Conservation (phyloP, 2,113 vertebrate genomes). For the Alligator mississippiensis region DNA sequence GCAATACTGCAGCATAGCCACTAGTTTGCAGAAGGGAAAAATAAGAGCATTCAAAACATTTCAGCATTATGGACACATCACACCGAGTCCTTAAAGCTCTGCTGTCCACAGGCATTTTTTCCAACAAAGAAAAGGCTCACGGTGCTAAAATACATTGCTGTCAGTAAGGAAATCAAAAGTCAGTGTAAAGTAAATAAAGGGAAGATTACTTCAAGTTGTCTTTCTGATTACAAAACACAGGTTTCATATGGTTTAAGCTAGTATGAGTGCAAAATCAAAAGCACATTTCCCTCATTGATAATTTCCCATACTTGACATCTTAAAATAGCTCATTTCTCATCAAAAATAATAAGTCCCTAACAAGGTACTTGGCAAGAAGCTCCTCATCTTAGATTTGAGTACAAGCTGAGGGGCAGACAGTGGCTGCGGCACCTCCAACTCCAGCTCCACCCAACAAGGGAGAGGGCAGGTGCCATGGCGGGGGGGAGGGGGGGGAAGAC, state of each 20-base stretch:
- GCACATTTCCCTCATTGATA: background rate
- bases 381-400: no score
- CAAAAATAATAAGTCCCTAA: background rate
- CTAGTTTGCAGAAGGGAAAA: accelerated
- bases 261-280: background rate
- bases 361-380: background rate
- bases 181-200: background rate
- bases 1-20: background rate
- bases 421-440: no score
- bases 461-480: no score
- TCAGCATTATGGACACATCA: background rate
- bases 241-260: slow-evolving; percentile 2
- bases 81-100: background rate
- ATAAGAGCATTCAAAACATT: accelerated
- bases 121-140: background rate
- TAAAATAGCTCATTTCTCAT: background rate
- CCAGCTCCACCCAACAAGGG: no score
- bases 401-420: no score
- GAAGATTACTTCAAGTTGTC: background rate
- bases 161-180: slow-evolving; percentile 46
- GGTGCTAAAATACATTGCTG: background rate
- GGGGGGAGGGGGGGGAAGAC: no score
- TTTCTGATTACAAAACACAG: background rate
- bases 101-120: background rate
- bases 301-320: accelerated